These are phyloP conservation scores for Yponomeuta sedellus DNA, from an alignment of 2,888 invertebrate genomes.

Conservation along the genomic window DNA sequence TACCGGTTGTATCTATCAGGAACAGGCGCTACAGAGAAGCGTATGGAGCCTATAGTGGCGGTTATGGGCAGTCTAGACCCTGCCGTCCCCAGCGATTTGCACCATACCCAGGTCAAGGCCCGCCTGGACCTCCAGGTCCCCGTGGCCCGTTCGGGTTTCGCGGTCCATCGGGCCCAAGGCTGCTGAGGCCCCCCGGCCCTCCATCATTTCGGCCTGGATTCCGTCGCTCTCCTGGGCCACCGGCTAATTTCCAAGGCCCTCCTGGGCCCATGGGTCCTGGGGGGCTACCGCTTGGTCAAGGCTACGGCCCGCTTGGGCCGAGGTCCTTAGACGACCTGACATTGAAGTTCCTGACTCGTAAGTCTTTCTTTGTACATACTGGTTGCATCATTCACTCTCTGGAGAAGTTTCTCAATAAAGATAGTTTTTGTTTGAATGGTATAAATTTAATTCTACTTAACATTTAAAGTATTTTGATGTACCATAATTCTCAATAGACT, in stretches of 20 bases:
- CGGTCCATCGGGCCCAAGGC: constrained; percentile 20
- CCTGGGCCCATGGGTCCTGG: constrained; percentile 20
- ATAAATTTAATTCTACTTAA: too few species aligned
- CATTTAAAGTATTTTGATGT: too few species aligned
- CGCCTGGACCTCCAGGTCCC: neutral
- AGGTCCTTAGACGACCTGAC: neutral
- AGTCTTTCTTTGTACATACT: constrained; percentile 37
- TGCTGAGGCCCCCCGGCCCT: constrained; percentile 31
- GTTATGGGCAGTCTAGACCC: neutral
- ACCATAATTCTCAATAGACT: too few species aligned
- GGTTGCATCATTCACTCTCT: constrained; percentile 28
- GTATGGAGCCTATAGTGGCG: constrained; percentile 46
- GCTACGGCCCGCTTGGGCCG: neutral
- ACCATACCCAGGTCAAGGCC: neutral
- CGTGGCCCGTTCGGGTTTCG: neutral
- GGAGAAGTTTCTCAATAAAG: constrained; percentile 25
- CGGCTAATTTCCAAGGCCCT: neutral
- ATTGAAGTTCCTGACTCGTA: constrained; percentile 26
- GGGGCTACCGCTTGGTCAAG: constrained; percentile 15
- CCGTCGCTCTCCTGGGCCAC: constrained; percentile 13
- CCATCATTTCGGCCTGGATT: constrained; percentile 11
- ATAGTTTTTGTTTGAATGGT: constrained; percentile 28
- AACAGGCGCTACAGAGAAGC: constrained; percentile 45
- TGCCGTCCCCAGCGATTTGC: neutral
- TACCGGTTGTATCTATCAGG: constrained; percentile 20